Evolutionary conservation across 2,113 vertebrate genomes (phyloP), one percentile per base, ranked within the genome.

Genomic region (Chaetodon auriga): DNA sequence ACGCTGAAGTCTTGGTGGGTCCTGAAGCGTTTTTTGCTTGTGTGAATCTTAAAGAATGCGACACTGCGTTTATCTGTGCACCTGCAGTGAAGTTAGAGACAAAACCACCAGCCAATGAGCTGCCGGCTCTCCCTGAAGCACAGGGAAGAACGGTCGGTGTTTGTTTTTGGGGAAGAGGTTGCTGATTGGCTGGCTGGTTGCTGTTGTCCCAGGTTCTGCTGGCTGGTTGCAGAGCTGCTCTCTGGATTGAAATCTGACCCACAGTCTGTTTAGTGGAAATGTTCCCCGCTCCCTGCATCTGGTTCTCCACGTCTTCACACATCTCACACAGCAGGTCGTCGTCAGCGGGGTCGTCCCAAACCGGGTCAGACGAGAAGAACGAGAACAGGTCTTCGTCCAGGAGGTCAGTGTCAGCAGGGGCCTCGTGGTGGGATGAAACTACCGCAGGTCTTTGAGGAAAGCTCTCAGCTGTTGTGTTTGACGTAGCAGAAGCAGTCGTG

Each of bases 251-350:
- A 1, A 6, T 1, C 3, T 6, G 21, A 46, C 25, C 49, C 2
- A 8, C 19, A 2, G 54, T 23, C 43, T 3, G 69, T 45, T 38
- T 78, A 30, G 13, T 1, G 36, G 41, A 0, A 60, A 13, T 2
- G 6, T 49, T 58, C 19, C 43, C 35, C 0, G 10, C 0, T 3
- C 12, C 53, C 23, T 75, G 75, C 1, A 85, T 75, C 75, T 93
- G 95, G 85, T 90, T 95, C 82, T 99, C 97, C 85, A 98, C 57
- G 63, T 97, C 95, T 30, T 98, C 96, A 81, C 97, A 99, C 4
- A 96, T 91, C 68, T 97, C 95, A 87, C 96, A 97, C n/a, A 99
- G 84, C 82, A 99, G 90, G 70, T 98, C 96, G 11, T 99, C 97
- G 2, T 97, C 96, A 0, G 62, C 91, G 5, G 66, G 87, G 43